Conservation (phyloP, 1,140 invertebrate species). For the Drosophila micromelanica region DNA sequence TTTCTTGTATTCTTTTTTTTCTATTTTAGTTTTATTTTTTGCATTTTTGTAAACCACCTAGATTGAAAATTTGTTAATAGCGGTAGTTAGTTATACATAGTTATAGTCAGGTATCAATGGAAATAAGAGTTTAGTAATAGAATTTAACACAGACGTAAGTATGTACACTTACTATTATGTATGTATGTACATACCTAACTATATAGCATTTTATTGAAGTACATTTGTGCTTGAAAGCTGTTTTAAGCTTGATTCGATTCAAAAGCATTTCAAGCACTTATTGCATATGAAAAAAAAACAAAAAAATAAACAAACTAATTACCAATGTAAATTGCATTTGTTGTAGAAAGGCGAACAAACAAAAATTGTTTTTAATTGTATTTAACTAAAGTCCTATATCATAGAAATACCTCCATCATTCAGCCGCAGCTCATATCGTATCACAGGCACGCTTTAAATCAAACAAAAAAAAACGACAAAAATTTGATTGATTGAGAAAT, state of each 20-base stretch:
- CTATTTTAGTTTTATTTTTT: slow-evolving; percentile 17
- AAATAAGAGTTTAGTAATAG: slow-evolving; percentile 57
- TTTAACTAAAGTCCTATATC: slow-evolving; percentile 62
- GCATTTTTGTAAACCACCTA: slow-evolving; percentile 70
- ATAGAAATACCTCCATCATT: slow-evolving; percentile 43
- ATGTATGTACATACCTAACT: slow-evolving; percentile 12
- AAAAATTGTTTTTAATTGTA: slow-evolving; percentile 51
- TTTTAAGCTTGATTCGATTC: not conserved
- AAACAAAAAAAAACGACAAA: slow-evolving; percentile 22
- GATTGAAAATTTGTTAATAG: slow-evolving; percentile 75
- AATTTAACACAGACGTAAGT: slow-evolving; percentile 56
- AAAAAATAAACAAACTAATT: slow-evolving; percentile 28
- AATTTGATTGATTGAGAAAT: slow-evolving; percentile 3
- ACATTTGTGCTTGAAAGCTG: slow-evolving; percentile 40
- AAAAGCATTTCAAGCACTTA: slow-evolving; percentile 32
- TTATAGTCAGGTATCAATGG: slow-evolving; percentile 80
- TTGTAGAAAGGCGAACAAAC: slow-evolving; percentile 24
- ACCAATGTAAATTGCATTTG: slow-evolving; percentile 40
- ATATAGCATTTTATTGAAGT: slow-evolving; percentile 61
- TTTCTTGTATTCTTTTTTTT: slow-evolving; percentile 20
- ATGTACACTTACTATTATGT: slow-evolving; percentile 3
- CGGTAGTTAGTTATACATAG: slow-evolving; percentile 58
- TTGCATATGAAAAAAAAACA: slow-evolving; percentile 31
- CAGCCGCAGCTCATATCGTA: slow-evolving; percentile 77
- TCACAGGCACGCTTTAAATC: slow-evolving; percentile 79